Base-by-base conservation (phyloP, 2,888 invertebrate species). In the Ennomos fuscantarius region DNA sequence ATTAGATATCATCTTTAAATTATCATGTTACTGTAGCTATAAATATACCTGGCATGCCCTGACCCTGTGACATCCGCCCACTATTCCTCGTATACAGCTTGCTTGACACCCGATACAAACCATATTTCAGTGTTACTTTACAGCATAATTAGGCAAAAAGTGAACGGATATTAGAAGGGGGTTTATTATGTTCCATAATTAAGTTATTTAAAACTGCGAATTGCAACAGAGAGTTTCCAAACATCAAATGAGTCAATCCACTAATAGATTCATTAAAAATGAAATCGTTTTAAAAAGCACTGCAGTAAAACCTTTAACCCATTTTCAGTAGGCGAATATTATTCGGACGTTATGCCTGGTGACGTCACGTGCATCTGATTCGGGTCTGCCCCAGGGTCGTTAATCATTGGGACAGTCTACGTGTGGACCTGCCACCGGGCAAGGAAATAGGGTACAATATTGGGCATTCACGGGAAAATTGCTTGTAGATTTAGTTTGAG, bases 351-450 rank as follows among this genome's bases (percentile, higher is more conserved):
- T 84, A 82, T 74, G 74, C 60, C 41, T 12, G 57, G 75, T 81
- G 84, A 85, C 86, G 87, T 87, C 89, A 89, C 87, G 87, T 86
- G 88, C 87, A 85, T 84, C 84, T 88, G 89, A 86, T 85, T 82
- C 79, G 77, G 79, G 75, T 68, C 66, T 68, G 78, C 76, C 76
- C 75, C 65, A 60, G 69, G 65, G 69, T 74, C 82, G 83, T 88
- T 85, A 86, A 87, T 88, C 87, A 87, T 79, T 72, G 72, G 74
- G 73, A 78, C 80, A 78, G 78, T 77, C 79, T 82, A 83, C 86
- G 84, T 82, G 82, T 76, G 74, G 81, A 75, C 82, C 76, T 78
- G 79, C 72, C 78, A 41, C 15, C 71, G 50, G 13, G 46, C 46
- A 64, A 63, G 65, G 68, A 68, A 68, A 65, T 65, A 45, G 62